These are phyloP conservation scores for Oryzias melastigma DNA, from an alignment of 2,113 vertebrate genomes.

Conservation along the genomic window DNA sequence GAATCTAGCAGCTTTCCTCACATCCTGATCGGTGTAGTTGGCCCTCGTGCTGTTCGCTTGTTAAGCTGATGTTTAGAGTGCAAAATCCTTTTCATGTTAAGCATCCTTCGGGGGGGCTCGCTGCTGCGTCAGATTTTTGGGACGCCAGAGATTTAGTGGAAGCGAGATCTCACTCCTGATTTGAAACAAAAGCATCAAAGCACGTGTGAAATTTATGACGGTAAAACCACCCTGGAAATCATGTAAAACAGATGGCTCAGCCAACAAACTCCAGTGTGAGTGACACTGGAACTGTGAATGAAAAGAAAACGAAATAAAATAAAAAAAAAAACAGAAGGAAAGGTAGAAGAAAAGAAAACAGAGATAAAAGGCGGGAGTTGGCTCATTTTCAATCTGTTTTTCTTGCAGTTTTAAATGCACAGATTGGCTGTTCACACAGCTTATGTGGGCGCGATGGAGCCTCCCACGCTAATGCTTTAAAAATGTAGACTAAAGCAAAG, in stretches of 20 bases:
- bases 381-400: not conserved
- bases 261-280: conserved; percentile 29
- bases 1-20: conserved; percentile 10
- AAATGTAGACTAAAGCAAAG: conserved; percentile 26
- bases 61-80: conserved; percentile 30
- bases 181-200: conserved; percentile 43
- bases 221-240: conserved; percentile 21
- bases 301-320: conserved; percentile 14
- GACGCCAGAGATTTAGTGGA: conserved; percentile 28
- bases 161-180: conserved; percentile 20
- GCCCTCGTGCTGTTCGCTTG: conserved; percentile 33
- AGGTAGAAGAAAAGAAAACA: conserved; percentile 24
- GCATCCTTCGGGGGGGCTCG: conserved; percentile 17
- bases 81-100: conserved; percentile 16
- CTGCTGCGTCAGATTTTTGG: conserved; percentile 20
- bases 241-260: conserved; percentile 21
- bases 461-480: conserved; percentile 14
- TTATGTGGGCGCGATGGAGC: conserved; percentile 18
- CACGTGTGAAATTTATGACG: conserved; percentile 21
- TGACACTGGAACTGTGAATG: conserved; percentile 31
- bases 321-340: conserved; percentile 7
- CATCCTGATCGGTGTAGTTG: conserved; percentile 27
- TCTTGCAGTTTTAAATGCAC: conserved; percentile 3
- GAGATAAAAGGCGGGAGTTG: conserved; percentile 9
- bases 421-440: conserved; percentile 4